Percentiles rank a stretch among this genome's conserved stretches.
These are phyloP conservation scores for Solenopsis invicta DNA, from an alignment of 1,140 invertebrate species.

Conservation along the genomic window DNA sequence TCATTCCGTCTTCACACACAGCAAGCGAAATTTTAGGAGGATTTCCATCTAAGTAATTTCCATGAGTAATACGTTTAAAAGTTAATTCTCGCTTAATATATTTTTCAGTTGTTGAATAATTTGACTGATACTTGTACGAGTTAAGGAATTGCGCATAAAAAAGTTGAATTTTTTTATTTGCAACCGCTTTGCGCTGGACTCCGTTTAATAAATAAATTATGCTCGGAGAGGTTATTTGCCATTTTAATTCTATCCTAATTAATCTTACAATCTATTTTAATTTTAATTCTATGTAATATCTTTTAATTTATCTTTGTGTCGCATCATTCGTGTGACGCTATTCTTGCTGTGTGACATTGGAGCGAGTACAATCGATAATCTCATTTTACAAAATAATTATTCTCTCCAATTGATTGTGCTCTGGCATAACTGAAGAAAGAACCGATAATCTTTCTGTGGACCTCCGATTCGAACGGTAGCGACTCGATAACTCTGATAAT, in stretches of 20 bases:
- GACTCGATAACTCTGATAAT: slow-evolving; percentile 17
- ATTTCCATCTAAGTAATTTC: too few relatives aligned
- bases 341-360: neutral
- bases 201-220: neutral
- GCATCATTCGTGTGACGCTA: neutral
- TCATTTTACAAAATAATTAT: slow-evolving; percentile 17
- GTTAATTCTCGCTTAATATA: neutral
- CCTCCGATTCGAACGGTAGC: neutral
- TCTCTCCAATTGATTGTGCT: neutral
- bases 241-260: neutral
- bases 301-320: neutral
- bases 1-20: too few relatives aligned
- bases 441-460: neutral
- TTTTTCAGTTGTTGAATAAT: neutral
- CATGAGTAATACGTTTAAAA: too few relatives aligned
- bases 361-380: neutral
- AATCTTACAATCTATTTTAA: neutral
- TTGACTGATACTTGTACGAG: neutral
- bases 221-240: neutral
- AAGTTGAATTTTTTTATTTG: neutral
- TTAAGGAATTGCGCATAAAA: neutral
- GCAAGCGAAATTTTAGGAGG: too few relatives aligned
- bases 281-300: neutral
- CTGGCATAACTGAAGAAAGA: neutral
- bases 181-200: neutral